Evolutionary conservation across 2,888 invertebrate genomes (phyloP), one percentile per base, ranked within the genome.

Genomic region (Patella pellucida): DNA sequence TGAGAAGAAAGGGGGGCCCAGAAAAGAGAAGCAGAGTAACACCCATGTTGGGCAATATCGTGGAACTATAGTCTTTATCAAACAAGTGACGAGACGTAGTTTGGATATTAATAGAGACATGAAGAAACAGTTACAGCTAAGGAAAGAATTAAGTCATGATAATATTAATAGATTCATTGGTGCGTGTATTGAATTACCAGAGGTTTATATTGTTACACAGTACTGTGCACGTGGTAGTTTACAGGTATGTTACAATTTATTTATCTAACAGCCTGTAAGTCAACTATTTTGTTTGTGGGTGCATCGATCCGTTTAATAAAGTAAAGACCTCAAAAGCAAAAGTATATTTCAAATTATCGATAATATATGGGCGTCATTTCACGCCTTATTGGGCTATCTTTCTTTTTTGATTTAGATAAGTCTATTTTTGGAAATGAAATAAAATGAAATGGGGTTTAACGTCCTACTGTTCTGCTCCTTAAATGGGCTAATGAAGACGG

Each of bases 51-150:
- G 88, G 2, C 84, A 87, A 15, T 90, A 87, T 81, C 87, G 85
- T 72, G 89, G 90, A 23, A 86, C 84, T 3, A 80, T 87, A 82
- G 97, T 98, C 54, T 94, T 97, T 78, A 95, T 97, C 82, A 97
- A 97, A 90, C 96, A 96, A 89, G 78, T 89, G 51, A 79, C 81
- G 12, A 86, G 84, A 73, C 85, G 87, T 75, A 84, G 84, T 72
- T 82, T 90, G 67, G 88, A 88, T 69, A 81, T 91, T 41, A 89
- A 86, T 54, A 75, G 89, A 41, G 82, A 85, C 2, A 77, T 90
- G 76, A 89, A 89, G 79, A 88, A 90, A 78, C 89, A 90, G 71
- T 81, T 91, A 51, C 87, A 88, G 77, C 76, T 88, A 54, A 79
- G 90, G 77, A 90, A 89, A 79, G 90, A 91, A 74, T 76, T 90